phyloP scores from a whole-genome alignment of 37 sponge, comb jelly and placozoan genomes.

The Petrosia ficiformis region DNA sequence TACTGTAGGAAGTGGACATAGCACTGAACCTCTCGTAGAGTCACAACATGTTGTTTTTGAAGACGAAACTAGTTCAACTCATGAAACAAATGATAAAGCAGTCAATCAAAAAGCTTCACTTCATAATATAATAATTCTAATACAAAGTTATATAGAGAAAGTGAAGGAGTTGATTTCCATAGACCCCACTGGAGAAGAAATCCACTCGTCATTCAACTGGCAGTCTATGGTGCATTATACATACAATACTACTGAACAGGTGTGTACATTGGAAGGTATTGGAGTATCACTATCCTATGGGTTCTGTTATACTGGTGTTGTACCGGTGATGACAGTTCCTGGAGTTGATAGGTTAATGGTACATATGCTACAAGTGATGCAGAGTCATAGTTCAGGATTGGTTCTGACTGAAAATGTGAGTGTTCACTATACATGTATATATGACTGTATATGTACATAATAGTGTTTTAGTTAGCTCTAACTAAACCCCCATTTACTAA shows the following conservation, averaged over 20 bases:
- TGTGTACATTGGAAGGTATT: slow-evolving; percentile 9
- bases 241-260: neutral
- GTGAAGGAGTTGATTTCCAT: neutral
- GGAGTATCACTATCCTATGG: slow-evolving; percentile 21
- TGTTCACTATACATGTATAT: too few relatives aligned
- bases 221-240: slow-evolving; percentile 25
- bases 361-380: slow-evolving; percentile 25
- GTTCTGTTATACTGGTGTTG: slow-evolving; percentile 18
- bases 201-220: slow-evolving; percentile 16
- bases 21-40: neutral
- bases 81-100: neutral
- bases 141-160: slow-evolving; percentile 3
- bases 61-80: too few relatives aligned
- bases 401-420: too few relatives aligned
- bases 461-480: too few relatives aligned
- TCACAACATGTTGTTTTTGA: too few relatives aligned
- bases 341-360: slow-evolving; percentile 12
- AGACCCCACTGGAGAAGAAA: neutral
- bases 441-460: too few relatives aligned
- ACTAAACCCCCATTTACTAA: too few relatives aligned
- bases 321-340: neutral
- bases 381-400: neutral
- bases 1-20: too few relatives aligned
- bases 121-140: slow-evolving; percentile 13
- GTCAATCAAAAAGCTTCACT: neutral